Evolutionary conservation across 2,888 invertebrate genomes (phyloP), one percentile per base, ranked within the genome.

Genomic region (Deilephila elpenor): DNA sequence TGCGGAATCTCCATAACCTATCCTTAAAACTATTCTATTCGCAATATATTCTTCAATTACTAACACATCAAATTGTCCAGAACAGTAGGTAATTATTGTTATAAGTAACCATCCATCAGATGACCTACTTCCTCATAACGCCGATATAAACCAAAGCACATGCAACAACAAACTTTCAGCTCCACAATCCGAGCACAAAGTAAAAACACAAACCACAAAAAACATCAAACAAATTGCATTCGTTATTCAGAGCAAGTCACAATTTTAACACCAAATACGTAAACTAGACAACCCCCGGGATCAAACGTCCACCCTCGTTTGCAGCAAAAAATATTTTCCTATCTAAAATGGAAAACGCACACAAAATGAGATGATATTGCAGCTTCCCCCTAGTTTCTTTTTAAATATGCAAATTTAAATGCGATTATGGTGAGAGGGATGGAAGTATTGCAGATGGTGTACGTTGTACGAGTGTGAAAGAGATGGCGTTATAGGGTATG

Each of bases 331-430:
- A 82, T 81, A 82, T 81, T 80, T 79, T 74, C 76, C 78, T 77
- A 78, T 81, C 82, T 85, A 80, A 88, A 88, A 87, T 86, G 84
- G 83, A 76, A 86, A 85, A 86, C 82, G 86, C 88, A 88, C 87
- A 85, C 83, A 83, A 83, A 89, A 86, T 88, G 88, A 86, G 84
- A 83, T 85, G 84, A 88, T 86, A 88, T 88, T 86, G 86, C 87
- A 84, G 82, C 79, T 79, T 81, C 82, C 77, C 67, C 78, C 78
- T 77, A 76, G 78, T 80, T 82, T 80, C 86, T 88, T 88, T 89
- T 90, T 84, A 86, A 87, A 88, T 84, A 90, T 89, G 89, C 86
- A 89, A 88, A 89, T 89, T 88, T 86, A 85, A 88, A 90, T 88
- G 80, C 84, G 87, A 89, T 89, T 87, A 87, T 83, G 79, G 75